Percentiles rank a stretch among this genome's conserved stretches.
phyloP scores from a whole-genome alignment of 2,888 invertebrate species.

The Caenorhabditis virilis region DNA sequence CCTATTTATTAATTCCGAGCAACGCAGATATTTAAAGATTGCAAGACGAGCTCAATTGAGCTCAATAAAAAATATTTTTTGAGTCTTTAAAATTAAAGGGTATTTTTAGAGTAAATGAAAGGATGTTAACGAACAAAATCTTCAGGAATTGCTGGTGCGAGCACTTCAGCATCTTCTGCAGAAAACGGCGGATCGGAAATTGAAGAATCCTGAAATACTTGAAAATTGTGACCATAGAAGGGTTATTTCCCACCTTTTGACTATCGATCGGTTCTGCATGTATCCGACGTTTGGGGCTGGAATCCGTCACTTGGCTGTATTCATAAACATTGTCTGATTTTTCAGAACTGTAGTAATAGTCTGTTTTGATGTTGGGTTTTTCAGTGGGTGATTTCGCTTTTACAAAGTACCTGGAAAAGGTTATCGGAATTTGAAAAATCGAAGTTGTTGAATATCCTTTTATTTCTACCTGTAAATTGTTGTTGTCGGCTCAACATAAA shows the following conservation, averaged over 20 bases:
- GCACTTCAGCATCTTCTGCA: background rate
- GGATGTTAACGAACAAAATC: background rate
- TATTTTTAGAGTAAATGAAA: background rate
- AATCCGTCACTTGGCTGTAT: too few species aligned
- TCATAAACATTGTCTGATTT: background rate
- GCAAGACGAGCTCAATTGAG: too few species aligned
- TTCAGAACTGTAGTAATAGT: too few species aligned
- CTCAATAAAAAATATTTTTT: too few species aligned
- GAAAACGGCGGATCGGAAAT: background rate
- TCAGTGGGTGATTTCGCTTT: conserved; percentile 13
- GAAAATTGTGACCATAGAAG: too few species aligned
- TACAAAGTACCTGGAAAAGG: conserved; percentile 22
- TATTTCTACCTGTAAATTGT: background rate
- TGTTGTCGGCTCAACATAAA: conserved; percentile 14
- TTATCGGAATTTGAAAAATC: background rate
- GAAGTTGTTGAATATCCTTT: background rate
- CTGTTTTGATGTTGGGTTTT: background rate
- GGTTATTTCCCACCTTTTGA: too few species aligned
- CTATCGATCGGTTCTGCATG: too few species aligned
- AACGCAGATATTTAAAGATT: too few species aligned
- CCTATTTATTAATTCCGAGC: too few species aligned
- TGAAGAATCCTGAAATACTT: too few species aligned
- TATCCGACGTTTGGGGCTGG: too few species aligned
- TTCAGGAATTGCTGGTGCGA: background rate
- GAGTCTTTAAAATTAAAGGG: too few species aligned